A percentile compares a stretch with the other conserved stretches of the same genome.
These are phyloP conservation scores for Phyllostomus discolor DNA, from an alignment of 2,113 vertebrate species.

Conservation along the genomic window DNA sequence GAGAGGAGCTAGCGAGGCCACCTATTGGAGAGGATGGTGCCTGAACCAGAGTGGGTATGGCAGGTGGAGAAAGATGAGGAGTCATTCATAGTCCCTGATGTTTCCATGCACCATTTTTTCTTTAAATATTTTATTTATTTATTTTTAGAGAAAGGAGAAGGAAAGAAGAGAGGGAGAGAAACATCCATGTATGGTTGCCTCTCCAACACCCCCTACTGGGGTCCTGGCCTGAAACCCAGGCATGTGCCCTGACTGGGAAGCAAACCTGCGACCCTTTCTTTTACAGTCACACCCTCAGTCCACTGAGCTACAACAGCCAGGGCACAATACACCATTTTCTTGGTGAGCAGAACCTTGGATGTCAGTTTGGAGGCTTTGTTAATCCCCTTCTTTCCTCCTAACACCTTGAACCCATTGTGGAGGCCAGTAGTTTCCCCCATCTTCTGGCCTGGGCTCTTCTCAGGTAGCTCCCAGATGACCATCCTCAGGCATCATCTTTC, in stretches of 20 bases:
- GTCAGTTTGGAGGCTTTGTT: neutral
- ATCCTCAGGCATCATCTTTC: neutral
- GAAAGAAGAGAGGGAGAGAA: too few relatives aligned
- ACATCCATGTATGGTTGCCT: too few relatives aligned
- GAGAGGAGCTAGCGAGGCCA: neutral
- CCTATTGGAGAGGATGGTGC: neutral
- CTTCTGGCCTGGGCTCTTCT: neutral
- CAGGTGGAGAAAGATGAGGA: neutral
- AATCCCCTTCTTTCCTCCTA: neutral
- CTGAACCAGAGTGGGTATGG: neutral
- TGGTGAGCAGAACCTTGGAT: neutral
- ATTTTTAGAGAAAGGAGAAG: too few relatives aligned
- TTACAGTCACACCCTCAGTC: too few relatives aligned
- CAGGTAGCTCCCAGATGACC: neutral
- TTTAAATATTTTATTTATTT: too few relatives aligned
- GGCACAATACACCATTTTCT: neutral
- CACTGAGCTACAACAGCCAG: too few relatives aligned
- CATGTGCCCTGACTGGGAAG: too few relatives aligned
- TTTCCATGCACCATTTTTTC: neutral
- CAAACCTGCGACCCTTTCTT: too few relatives aligned
- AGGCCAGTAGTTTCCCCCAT: neutral
- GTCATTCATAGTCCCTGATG: neutral
- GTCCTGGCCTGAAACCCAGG: too few relatives aligned
- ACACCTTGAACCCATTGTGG: fast-evolving
- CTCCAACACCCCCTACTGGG: too few relatives aligned